Evolutionary conservation across 2,888 invertebrate species (phyloP), one percentile per base, ranked within the genome.

Genomic region (Blera fallax): DNA sequence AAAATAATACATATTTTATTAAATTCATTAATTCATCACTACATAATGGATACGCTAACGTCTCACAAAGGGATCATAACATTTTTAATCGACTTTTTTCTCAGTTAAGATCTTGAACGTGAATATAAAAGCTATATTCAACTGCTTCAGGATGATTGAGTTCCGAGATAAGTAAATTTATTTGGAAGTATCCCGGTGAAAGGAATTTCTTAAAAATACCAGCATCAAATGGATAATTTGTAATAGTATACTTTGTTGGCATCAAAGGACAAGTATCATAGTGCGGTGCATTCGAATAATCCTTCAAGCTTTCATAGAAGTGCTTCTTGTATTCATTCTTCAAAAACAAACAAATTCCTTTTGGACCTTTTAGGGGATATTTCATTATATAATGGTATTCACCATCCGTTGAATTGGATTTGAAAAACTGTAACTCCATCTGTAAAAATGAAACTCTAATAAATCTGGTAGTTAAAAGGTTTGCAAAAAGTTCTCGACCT

Each of bases 201-300:
- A 91, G 48, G 1, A 85, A 72, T 24, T 88, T 88, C 24, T 88
- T 74, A 0, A 89, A 79, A 40, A 81, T 50, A 8, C 72, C 67
- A 0, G 88, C 78, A 5, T 90, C 88, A 21, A 90, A n/a, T 0
- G 89, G 88, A 87, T 89, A 91, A 32, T 90, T 87, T 2, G 87
- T 88, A 3, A 90, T 29, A 0, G 70, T 32, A 40, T 90, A 91
- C 6, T 87, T 80, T 0, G 88, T 87, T 1, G 88, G 69, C 0
- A 84, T 76, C 14, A 91, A 50, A 0, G 91, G 91, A 58, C 91
- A 91, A 1, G 45, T 87, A 16, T 88, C 87, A 0, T 90, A 91
- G 45, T 89, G 85, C 0, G 91, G 91, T 0, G 90, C 91, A 80
- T 91, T 91, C 0, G 90, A 87, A 65, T 90, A 80, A 0, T 90